Evolutionary conservation across 2,888 invertebrate genomes (phyloP).

Genomic region (Tiliacea citrago): DNA sequence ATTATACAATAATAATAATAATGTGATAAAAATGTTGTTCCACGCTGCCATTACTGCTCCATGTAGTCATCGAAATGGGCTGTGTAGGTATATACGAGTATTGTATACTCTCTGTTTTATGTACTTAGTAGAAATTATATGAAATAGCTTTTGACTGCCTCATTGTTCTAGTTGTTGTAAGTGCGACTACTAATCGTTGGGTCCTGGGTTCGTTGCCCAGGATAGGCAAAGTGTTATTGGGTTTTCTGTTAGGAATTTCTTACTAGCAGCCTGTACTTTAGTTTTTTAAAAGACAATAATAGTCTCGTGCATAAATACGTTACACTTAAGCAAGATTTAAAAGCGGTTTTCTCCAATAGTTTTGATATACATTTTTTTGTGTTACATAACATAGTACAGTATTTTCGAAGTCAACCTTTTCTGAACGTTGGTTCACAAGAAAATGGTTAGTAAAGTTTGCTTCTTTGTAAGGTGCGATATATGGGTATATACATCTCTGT

Average conservation of each 20-base stretch:
- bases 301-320: no score
- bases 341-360: no score
- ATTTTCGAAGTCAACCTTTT: no score
- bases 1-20: slow-evolving; percentile 2
- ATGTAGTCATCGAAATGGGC: slow-evolving; percentile 81
- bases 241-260: not conserved
- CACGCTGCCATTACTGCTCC: slow-evolving; percentile 78
- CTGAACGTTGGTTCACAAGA: not conserved
- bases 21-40: slow-evolving; percentile 72
- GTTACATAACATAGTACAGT: no score
- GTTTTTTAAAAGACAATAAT: no score
- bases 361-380: no score
- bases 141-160: not conserved
- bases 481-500: not conserved
- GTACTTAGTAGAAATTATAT: not conserved
- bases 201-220: slow-evolving; percentile 5
- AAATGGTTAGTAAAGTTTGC: not conserved
- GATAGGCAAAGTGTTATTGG: not conserved
- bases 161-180: not conserved
- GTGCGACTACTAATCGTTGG: no score
- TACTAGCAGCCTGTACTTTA: no score
- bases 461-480: not conserved
- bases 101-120: slow-evolving; percentile 31
- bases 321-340: no score
- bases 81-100: slow-evolving; percentile 88